These are phyloP conservation scores for Parus major DNA, from an alignment of 2,113 vertebrate genomes.

Conservation along the genomic window DNA sequence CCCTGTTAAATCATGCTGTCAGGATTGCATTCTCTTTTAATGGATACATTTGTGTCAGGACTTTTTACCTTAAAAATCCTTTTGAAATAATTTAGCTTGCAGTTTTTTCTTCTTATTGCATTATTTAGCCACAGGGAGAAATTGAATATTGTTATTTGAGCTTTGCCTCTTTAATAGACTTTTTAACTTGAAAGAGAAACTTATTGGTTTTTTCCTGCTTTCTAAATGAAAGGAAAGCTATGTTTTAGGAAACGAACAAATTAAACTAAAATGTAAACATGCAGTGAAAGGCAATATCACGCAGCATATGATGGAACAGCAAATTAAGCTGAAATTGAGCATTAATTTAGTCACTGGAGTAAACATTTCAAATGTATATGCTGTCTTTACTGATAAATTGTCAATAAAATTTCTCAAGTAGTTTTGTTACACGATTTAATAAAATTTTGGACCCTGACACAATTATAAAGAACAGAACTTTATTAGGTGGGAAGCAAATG, in stretches of 20 bases:
- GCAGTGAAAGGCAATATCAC: conserved; percentile 8
- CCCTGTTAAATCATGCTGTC: not conserved
- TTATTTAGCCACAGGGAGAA: conserved; percentile 21
- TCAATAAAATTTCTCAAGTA: not conserved
- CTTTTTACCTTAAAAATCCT: not conserved
- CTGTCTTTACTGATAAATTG: not conserved
- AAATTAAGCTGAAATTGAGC: conserved; percentile 47
- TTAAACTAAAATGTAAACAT: conserved; percentile 49
- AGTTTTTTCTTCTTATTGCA: not conserved
- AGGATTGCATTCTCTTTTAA: not conserved
- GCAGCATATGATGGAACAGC: not conserved
- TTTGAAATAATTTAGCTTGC: not conserved
- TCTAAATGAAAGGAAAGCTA: conserved; percentile 12
- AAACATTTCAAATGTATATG: not conserved
- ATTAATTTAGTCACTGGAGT: conserved; percentile 33
- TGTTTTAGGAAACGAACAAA: conserved; percentile 17
- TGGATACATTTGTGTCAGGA: not conserved
- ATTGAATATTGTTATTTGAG: not conserved
- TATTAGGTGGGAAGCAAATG: not conserved
- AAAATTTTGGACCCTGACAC: not conserved
- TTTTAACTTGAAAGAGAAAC: not conserved
- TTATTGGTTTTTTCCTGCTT: not conserved
- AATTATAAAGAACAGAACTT: not conserved
- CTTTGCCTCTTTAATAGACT: conserved; percentile 8
- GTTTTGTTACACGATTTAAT: not conserved